A percentile compares a stretch with the other conserved stretches of the same genome.
Evolutionary conservation across 2,888 invertebrate genomes (phyloP).

Genomic region (Aricia artaxerxes): DNA sequence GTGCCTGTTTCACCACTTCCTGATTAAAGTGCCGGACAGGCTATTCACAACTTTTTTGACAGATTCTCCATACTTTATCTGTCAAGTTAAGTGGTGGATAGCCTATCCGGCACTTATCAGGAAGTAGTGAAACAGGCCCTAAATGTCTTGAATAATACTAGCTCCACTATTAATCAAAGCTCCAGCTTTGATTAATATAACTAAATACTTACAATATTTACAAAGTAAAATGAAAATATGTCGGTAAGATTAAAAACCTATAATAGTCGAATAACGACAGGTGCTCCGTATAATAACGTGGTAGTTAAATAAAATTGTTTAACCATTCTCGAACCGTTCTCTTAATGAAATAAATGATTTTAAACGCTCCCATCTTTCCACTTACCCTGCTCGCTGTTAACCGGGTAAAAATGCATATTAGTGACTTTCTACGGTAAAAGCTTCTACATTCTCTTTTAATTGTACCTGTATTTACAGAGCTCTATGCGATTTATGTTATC

Average conservation of each 20-base stretch:
- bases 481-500: background rate
- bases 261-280: background rate
- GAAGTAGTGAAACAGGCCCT: too few species aligned
- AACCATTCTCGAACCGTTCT: slow-evolving; percentile 13
- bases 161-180: too few species aligned
- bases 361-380: slow-evolving; percentile 20
- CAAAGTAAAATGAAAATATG: background rate
- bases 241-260: background rate
- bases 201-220: background rate
- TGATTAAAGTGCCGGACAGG: too few species aligned
- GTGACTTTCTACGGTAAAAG: slow-evolving; percentile 19
- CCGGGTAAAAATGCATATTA: slow-evolving; percentile 10
- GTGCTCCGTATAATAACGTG: background rate
- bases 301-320: slow-evolving; percentile 39
- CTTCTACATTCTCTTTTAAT: slow-evolving; percentile 13
- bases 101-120: too few species aligned
- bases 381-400: slow-evolving; percentile 11
- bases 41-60: too few species aligned
- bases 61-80: too few species aligned
- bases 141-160: too few species aligned
- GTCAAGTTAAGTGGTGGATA: too few species aligned
- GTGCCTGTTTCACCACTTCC: too few species aligned
- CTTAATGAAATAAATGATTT: slow-evolving; percentile 29
- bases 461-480: background rate
- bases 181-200: background rate